Percentiles rank a stretch among this genome's conserved stretches.
Conservation (phyloP, 2,888 invertebrate species). For the Eurytoma californica region DNA sequence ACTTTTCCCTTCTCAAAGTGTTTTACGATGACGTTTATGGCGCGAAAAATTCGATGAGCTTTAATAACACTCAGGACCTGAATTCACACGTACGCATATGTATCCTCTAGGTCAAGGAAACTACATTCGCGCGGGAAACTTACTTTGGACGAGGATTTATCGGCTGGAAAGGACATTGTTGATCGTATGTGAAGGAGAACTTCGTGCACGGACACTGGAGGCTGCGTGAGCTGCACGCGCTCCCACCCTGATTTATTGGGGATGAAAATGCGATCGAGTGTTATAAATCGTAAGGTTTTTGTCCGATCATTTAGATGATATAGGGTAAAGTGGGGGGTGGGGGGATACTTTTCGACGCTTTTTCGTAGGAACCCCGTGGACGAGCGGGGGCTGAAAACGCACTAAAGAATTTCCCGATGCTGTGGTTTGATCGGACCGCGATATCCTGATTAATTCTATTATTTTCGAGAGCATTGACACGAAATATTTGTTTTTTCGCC, state of each 20-base stretch:
- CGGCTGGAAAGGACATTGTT: constrained; percentile 42
- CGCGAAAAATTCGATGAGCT: constrained; percentile 29
- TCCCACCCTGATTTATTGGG: constrained; percentile 47
- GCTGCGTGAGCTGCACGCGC: not conserved
- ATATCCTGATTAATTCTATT: constrained; percentile 13
- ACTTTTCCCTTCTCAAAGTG: not conserved
- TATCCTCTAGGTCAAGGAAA: not conserved
- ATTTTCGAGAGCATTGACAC: constrained; percentile 18
- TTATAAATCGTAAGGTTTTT: constrained; percentile 51
- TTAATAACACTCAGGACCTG: constrained; percentile 11
- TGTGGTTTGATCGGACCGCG: not conserved
- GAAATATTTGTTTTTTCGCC: constrained; percentile 12
- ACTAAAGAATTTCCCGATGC: not conserved
- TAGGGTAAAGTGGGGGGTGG: constrained; percentile 13
- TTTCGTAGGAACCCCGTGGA: not conserved
- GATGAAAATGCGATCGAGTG: constrained; percentile 50
- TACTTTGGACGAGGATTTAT: constrained; percentile 49
- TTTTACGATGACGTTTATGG: constrained; percentile 16
- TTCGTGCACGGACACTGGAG: constrained; percentile 19
- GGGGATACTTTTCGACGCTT: not conserved
- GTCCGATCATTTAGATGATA: constrained; percentile 51
- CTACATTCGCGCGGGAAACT: constrained; percentile 10
- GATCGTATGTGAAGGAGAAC: constrained; percentile 37
- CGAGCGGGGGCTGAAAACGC: not conserved
- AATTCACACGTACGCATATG: not conserved